Conservation (phyloP, 2,888 invertebrate genomes). For the Troides helena region DNA sequence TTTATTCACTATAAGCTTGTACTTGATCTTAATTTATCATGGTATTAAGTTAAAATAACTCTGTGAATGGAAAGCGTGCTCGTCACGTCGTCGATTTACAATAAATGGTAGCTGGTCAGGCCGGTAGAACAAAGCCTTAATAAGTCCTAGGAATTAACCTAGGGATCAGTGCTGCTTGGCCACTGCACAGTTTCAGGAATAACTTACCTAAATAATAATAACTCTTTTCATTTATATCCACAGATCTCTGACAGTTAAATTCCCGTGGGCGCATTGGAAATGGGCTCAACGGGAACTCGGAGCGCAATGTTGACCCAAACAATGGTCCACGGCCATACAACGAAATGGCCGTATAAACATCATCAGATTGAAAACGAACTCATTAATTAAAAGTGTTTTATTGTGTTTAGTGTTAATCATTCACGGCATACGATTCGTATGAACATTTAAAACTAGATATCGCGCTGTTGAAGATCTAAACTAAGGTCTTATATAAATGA, state of each 20-base stretch:
- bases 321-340: slow-evolving; percentile 62
- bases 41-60: too few species aligned
- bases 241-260: slow-evolving; percentile 78
- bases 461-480: background rate
- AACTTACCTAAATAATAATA: background rate
- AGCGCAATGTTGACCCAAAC: slow-evolving; percentile 59
- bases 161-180: too few species aligned
- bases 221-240: background rate
- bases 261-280: slow-evolving; percentile 69
- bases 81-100: too few species aligned
- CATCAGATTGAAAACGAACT: background rate
- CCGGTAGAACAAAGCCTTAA: too few species aligned
- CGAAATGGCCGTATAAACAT: slow-evolving; percentile 64
- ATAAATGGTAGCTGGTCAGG: too few species aligned
- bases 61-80: too few species aligned
- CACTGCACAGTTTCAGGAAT: background rate
- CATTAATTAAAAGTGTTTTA: background rate
- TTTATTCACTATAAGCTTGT: too few species aligned
- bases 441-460: slow-evolving; percentile 2
- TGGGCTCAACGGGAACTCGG: slow-evolving; percentile 73
- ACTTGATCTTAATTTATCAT: too few species aligned
- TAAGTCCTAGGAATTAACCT: too few species aligned
- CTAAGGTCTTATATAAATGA: background rate
- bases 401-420: slow-evolving; percentile 13
- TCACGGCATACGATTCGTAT: background rate